phyloP scores from a whole-genome alignment of 2,888 invertebrate genomes.

The Silvanus unidentatus region DNA sequence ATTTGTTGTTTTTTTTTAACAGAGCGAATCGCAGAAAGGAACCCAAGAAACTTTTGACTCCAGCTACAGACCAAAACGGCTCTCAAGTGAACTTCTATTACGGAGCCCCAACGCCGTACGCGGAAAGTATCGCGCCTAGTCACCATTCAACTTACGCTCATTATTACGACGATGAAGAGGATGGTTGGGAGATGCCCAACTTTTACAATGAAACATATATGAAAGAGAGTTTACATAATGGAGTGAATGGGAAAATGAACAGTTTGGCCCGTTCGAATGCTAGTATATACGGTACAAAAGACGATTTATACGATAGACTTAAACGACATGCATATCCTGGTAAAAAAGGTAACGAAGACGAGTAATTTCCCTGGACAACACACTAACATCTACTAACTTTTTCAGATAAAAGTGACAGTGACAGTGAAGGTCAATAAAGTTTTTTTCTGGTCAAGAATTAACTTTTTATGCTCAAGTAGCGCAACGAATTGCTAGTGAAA shows the following conservation, averaged over 20 bases:
- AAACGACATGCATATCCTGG: slow-evolving; percentile 92
- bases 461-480: slow-evolving; percentile 28
- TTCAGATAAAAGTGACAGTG: slow-evolving; percentile 90
- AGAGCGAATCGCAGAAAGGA: slow-evolving; percentile 82
- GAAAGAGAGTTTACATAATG: slow-evolving; percentile 87
- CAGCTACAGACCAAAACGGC: slow-evolving; percentile 85
- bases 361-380: slow-evolving; percentile 1
- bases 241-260: slow-evolving; percentile 84
- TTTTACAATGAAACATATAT: slow-evolving; percentile 95
- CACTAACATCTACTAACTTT: slow-evolving; percentile 35
- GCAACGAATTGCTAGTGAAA: slow-evolving; percentile 29
- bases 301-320: slow-evolving; percentile 90
- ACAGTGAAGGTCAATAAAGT: slow-evolving; percentile 84
- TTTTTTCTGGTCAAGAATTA: slow-evolving; percentile 30
- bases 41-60: slow-evolving; percentile 85
- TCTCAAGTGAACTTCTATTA: slow-evolving; percentile 96
- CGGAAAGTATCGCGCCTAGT: slow-evolving; percentile 90
- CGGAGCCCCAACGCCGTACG: slow-evolving; percentile 90
- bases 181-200: slow-evolving; percentile 97
- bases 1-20: slow-evolving; percentile 9
- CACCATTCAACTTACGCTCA: slow-evolving; percentile 94
- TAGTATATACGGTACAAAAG: slow-evolving; percentile 91
- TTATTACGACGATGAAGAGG: slow-evolving; percentile 93
- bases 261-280: slow-evolving; percentile 89
- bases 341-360: slow-evolving; percentile 73